Evolutionary conservation across 2,888 invertebrate species (phyloP), one percentile per base, ranked within the genome.

Genomic region (Eueremaeus valkanovi): DNA sequence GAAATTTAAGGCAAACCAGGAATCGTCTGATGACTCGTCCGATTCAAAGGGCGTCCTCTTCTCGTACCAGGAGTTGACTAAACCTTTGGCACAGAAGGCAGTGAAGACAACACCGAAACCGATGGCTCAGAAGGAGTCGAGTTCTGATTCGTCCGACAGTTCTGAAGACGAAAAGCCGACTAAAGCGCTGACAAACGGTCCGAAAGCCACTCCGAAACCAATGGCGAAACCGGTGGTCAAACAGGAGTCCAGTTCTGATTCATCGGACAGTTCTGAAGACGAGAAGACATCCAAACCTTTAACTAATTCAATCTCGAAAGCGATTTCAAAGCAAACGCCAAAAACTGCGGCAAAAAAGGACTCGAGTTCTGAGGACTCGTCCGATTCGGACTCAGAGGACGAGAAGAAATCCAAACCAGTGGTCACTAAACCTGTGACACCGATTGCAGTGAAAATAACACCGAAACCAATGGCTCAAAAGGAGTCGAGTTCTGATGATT

Each of bases 401-500:
- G 49, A 21, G 16, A 73, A 29, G 27, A 45, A 45, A 29, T 9
- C 73, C 8, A 70, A 29, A 68, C 40, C 68, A n/a, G 68, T 27
- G 11, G 27, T 27, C 2, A 70, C n/a, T 8, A 24, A 21, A 13
- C 11, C 3, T 6, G 9, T 3, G 16, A 9, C 70, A 40, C 33
- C 40, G 24, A 33, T 18, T 1, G 13, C 36, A 16, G 24, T 27
- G 36, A n/a, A 18, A 1, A 45, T 8, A 70, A 18, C 51, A n/a
- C 21, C 72, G 6, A 77, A 76, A 76, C 72, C 55, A 3, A 36
- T 51, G 8, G 49, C 77, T 8, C 68, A 75, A n/a, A n/a, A 80
- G 73, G 79, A 79, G 11, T 81, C 81, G 0, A 81, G 80, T 42
- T 82, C 82, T 1, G 83, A 83, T 31, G 82, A 82, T 1, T 13